These are phyloP conservation scores for Araneus ventricosus DNA, from an alignment of 1,140 invertebrate genomes.

Conservation along the genomic window DNA sequence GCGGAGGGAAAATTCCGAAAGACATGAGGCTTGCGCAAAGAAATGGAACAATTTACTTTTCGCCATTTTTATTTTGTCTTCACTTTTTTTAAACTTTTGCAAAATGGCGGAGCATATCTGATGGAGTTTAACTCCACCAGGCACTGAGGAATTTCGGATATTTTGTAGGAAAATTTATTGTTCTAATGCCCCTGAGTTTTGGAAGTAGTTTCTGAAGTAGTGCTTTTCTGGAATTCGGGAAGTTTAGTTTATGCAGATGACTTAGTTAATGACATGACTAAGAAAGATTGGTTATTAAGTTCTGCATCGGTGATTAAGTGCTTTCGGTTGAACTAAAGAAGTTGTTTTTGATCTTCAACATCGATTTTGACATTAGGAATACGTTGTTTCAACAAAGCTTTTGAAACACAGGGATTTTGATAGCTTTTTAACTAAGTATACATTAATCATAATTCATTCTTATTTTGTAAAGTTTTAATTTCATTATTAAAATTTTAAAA, in stretches of 20 bases:
- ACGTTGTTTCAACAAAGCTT: too few relatives aligned
- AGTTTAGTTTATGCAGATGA: background rate
- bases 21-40: background rate
- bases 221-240: background rate
- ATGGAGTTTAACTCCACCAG: background rate
- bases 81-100: background rate
- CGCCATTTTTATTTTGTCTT: background rate
- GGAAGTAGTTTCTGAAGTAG: background rate
- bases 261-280: background rate
- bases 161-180: background rate
- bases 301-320: background rate
- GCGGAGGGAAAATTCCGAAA: background rate
- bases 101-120: background rate
- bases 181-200: background rate
- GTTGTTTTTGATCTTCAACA: too few relatives aligned
- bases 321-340: background rate
- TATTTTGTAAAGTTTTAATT: too few relatives aligned
- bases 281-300: background rate
- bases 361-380: too few relatives aligned
- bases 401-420: background rate
- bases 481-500: too few relatives aligned
- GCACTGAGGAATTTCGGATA: background rate
- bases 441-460: too few relatives aligned
- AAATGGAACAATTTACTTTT: conserved; percentile 34
- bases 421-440: background rate